Conservation (phyloP, 1,140 invertebrate genomes). For the Augochlora pura region DNA sequence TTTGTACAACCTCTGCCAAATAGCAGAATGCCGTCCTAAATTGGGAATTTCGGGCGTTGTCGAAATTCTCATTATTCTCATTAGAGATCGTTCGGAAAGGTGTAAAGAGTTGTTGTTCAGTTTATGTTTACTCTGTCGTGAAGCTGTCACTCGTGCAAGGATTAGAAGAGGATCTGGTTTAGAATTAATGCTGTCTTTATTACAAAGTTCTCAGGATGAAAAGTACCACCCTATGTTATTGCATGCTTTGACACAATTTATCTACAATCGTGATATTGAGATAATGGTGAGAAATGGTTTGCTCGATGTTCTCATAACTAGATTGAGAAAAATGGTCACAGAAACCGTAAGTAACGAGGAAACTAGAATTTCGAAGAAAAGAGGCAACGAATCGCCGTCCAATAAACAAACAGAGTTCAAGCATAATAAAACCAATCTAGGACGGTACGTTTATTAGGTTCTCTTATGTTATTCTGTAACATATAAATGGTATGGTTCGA, state of each 20-base stretch:
- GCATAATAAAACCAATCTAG: slow-evolving; percentile 56
- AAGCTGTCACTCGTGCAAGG: slow-evolving; percentile 72
- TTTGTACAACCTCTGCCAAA: slow-evolving; percentile 67
- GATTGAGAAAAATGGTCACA: slow-evolving; percentile 64
- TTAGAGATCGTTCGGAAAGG: slow-evolving; percentile 50
- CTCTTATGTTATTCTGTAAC: slow-evolving; percentile 4
- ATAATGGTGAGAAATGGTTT: slow-evolving; percentile 74
- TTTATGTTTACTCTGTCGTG: slow-evolving; percentile 73
- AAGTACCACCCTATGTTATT: slow-evolving; percentile 67
- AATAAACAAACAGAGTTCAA: slow-evolving; percentile 51
- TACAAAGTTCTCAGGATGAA: slow-evolving; percentile 64
- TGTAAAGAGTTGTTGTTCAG: slow-evolving; percentile 60
- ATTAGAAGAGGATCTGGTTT: slow-evolving; percentile 65
- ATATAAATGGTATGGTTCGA: background rate
- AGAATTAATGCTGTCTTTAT: slow-evolving; percentile 67
- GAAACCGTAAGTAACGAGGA: slow-evolving; percentile 46
- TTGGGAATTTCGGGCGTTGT: slow-evolving; percentile 69
- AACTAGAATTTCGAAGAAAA: slow-evolving; percentile 61
- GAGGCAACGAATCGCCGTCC: slow-evolving; percentile 57
- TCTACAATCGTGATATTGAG: slow-evolving; percentile 67
- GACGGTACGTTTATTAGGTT: slow-evolving; percentile 44
- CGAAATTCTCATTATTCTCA: slow-evolving; percentile 60
- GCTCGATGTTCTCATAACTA: slow-evolving; percentile 67
- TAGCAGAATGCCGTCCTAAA: slow-evolving; percentile 69
- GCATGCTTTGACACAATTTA: slow-evolving; percentile 69